Conservation (phyloP, 2,113 vertebrate genomes). For the Planiliza haematocheilus region DNA sequence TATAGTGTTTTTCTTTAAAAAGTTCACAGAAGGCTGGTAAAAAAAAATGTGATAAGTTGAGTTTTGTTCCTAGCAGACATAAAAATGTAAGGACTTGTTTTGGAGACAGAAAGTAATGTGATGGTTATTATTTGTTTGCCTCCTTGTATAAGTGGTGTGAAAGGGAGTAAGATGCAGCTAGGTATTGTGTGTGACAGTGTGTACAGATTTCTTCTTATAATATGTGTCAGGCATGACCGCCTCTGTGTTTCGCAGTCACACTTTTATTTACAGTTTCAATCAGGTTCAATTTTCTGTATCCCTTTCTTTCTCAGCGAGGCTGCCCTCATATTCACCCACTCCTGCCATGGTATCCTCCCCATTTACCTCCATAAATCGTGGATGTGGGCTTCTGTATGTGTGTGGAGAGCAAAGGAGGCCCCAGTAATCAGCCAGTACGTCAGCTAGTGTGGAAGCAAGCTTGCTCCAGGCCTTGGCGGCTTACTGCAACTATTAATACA, state of each 20-base stretch:
- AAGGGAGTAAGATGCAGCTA: constrained; percentile 25
- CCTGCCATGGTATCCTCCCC: constrained; percentile 36
- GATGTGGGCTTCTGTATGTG: constrained; percentile 36
- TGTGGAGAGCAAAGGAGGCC: constrained; percentile 35
- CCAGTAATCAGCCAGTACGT: constrained; percentile 68
- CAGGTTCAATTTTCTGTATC: constrained; percentile 51
- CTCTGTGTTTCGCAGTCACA: constrained; percentile 40
- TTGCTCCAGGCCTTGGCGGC: constrained; percentile 58
- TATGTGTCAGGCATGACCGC: constrained; percentile 22
- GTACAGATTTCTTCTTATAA: not conserved
- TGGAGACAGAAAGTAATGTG: constrained; percentile 34
- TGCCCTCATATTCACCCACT: constrained; percentile 54
- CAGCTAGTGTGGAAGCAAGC: constrained; percentile 53
- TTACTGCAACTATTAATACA: constrained; percentile 83
- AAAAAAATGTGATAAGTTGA: constrained; percentile 57
- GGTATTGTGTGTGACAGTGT: constrained; percentile 13
- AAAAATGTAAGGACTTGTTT: constrained; percentile 12
- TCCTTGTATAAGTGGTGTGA: constrained; percentile 44
- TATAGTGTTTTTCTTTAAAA: constrained; percentile 69
- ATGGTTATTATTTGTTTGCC: constrained; percentile 32
- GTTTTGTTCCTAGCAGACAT: constrained; percentile 33
- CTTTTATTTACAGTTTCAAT: constrained; percentile 70
- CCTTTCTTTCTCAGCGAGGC: constrained; percentile 13
- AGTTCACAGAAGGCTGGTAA: constrained; percentile 48
- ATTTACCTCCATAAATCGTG: constrained; percentile 63